Conservation (phyloP, 2,888 invertebrate species). For the Drosophila falleni region DNA sequence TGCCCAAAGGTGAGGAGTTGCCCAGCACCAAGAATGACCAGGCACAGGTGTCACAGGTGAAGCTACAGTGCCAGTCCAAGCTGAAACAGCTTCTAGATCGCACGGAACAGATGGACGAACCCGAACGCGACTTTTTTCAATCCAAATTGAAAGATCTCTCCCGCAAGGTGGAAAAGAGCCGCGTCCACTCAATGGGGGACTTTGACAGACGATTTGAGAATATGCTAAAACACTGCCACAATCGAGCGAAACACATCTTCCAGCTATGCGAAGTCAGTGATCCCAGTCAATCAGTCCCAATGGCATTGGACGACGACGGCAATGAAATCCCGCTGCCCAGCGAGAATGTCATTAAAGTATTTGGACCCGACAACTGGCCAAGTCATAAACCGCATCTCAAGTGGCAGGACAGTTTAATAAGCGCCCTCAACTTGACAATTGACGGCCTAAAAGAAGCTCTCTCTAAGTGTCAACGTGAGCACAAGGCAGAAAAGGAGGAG, state of each 20-base stretch:
- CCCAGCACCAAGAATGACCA: neutral
- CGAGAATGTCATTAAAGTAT: neutral
- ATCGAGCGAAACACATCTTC: neutral
- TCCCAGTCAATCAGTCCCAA: neutral
- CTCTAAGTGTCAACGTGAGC: neutral
- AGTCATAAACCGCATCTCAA: neutral
- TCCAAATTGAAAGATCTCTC: conserved; percentile 1
- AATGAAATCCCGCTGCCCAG: neutral
- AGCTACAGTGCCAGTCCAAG: neutral
- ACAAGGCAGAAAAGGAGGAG: neutral
- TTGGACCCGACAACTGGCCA: neutral
- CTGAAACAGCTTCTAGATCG: neutral
- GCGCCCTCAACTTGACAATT: conserved; percentile 3
- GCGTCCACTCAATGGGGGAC: neutral
- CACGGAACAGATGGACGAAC: neutral
- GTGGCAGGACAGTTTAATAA: conserved; percentile 12
- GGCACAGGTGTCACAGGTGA: neutral
- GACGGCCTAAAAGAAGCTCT: neutral
- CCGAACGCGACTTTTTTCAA: neutral
- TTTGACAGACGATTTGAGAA: conserved; percentile 14
- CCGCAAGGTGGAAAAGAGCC: neutral
- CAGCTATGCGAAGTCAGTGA: neutral
- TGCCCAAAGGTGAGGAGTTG: conserved; percentile 8
- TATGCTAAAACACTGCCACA: conserved; percentile 1
- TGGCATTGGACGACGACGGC: neutral